Conservation (phyloP, 64 coral and sea anemone species). For the Astreopora myriophthalma region DNA sequence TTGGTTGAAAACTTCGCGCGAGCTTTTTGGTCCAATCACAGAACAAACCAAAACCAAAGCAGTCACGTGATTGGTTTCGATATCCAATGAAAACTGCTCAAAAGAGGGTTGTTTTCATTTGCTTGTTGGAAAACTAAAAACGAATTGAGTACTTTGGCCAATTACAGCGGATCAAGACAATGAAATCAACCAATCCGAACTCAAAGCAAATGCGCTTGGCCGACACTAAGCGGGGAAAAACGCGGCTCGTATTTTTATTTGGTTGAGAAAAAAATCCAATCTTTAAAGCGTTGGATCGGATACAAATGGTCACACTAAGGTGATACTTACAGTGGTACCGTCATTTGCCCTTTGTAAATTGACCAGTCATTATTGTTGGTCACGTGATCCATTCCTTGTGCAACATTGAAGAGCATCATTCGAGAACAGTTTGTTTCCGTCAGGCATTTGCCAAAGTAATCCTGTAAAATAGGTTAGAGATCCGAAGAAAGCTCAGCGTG, state of each 20-base stretch:
- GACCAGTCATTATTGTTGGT: conserved; percentile 74
- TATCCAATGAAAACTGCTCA: too few relatives aligned
- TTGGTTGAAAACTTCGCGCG: too few relatives aligned
- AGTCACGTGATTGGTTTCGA: too few relatives aligned
- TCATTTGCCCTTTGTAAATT: conserved; percentile 28
- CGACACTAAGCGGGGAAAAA: not conserved
- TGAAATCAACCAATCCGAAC: not conserved
- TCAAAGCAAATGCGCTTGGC: not conserved
- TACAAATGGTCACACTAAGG: not conserved
- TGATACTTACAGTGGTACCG: conserved; percentile 10
- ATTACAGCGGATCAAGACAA: not conserved
- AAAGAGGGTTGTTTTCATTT: too few relatives aligned
- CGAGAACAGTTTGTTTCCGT: conserved; percentile 69
- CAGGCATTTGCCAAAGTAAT: conserved; percentile 63
- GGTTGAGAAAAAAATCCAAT: not conserved
- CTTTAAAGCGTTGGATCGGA: not conserved
- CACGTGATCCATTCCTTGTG: conserved; percentile 73
- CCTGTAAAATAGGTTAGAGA: not conserved
- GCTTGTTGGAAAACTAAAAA: too few relatives aligned
- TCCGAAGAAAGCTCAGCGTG: not conserved
- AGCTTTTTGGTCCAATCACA: too few relatives aligned
- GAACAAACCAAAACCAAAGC: too few relatives aligned
- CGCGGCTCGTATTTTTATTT: not conserved
- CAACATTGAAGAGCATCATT: conserved; percentile 66
- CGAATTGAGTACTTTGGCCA: too few relatives aligned